These are phyloP conservation scores for Dinoponera quadriceps DNA, from an alignment of 1,140 invertebrate species.

Conservation along the genomic window DNA sequence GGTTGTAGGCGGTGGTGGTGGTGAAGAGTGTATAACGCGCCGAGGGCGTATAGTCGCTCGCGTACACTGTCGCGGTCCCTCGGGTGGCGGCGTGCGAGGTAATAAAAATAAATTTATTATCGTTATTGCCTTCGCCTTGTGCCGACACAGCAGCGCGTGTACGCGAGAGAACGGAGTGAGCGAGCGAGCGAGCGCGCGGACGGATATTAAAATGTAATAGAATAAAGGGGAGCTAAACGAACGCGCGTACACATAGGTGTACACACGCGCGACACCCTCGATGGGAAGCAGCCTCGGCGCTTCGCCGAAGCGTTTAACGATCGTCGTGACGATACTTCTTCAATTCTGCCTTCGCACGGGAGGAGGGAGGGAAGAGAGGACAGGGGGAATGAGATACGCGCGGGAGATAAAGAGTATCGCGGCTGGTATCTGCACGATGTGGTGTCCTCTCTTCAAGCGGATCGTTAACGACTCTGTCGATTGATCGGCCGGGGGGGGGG, in stretches of 20 bases:
- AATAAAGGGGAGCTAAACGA: conserved; percentile 63
- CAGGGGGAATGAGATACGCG: conserved; percentile 12
- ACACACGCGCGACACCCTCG: neutral
- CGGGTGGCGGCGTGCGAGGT: conserved; percentile 56
- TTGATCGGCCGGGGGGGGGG: too few species aligned
- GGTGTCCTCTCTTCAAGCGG: too few species aligned
- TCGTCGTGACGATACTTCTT: neutral
- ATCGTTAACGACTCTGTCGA: too few species aligned
- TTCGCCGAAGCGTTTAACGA: conserved; percentile 56
- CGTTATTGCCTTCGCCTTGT: conserved; percentile 64
- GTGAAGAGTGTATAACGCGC: conserved; percentile 41
- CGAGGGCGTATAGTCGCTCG: neutral
- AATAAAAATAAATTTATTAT: conserved; percentile 81
- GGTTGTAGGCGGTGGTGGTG: conserved; percentile 30
- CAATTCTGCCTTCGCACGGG: conserved; percentile 2
- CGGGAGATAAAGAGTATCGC: neutral
- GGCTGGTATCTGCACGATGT: neutral
- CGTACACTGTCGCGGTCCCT: conserved; percentile 47
- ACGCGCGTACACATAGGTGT: neutral
- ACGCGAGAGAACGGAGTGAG: too few species aligned
- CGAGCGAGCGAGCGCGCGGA: conserved; percentile 1
- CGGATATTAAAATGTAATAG: conserved; percentile 72
- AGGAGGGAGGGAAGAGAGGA: too few species aligned
- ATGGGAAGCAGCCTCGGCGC: conserved; percentile 7
- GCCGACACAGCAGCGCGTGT: conserved; percentile 2